A percentile compares a stretch with the other conserved stretches of the same genome.
These are phyloP conservation scores for Gambusia affinis DNA, from an alignment of 2,113 vertebrate genomes.

Conservation along the genomic window DNA sequence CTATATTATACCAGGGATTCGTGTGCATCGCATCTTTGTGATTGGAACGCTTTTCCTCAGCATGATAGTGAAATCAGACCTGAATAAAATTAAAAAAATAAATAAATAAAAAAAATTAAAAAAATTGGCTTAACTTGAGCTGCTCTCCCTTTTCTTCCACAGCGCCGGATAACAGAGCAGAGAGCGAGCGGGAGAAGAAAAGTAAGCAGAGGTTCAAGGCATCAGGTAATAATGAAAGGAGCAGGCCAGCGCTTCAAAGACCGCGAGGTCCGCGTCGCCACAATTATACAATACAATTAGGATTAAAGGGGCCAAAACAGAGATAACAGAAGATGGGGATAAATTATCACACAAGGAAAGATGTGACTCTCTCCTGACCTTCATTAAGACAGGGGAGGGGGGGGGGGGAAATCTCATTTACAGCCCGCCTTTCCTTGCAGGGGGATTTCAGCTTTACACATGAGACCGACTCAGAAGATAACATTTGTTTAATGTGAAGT, in stretches of 20 bases:
- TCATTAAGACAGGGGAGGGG: conserved; percentile 77
- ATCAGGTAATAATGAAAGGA: conserved; percentile 79
- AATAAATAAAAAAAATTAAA: conserved; percentile 11
- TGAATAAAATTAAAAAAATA: conserved; percentile 30
- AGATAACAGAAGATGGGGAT: conserved; percentile 85
- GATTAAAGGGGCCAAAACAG: conserved; percentile 82
- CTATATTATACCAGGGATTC: conserved; percentile 27
- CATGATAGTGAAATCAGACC: conserved; percentile 33
- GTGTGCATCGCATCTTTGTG: conserved; percentile 42
- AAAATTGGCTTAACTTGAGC: conserved; percentile 50
- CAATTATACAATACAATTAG: conserved; percentile 87
- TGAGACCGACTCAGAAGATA: conserved; percentile 65
- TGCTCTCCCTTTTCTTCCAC: conserved; percentile 48
- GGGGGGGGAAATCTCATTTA: conserved; percentile 75
- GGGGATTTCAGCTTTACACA: conserved; percentile 61
- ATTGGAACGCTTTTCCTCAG: conserved; percentile 32
- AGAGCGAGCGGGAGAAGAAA: conserved; percentile 53
- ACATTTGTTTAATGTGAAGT: conserved; percentile 50
- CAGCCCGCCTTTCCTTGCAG: conserved; percentile 56
- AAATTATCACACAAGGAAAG: conserved; percentile 82
- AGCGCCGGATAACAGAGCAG: conserved; percentile 68
- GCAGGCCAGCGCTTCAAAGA: conserved; percentile 80
- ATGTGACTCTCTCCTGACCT: conserved; percentile 84
- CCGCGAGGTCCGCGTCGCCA: conserved; percentile 75
- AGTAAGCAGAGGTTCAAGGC: conserved; percentile 78